phyloP scores from a whole-genome alignment of 2,888 invertebrate genomes.

The Oligia latruncula region DNA sequence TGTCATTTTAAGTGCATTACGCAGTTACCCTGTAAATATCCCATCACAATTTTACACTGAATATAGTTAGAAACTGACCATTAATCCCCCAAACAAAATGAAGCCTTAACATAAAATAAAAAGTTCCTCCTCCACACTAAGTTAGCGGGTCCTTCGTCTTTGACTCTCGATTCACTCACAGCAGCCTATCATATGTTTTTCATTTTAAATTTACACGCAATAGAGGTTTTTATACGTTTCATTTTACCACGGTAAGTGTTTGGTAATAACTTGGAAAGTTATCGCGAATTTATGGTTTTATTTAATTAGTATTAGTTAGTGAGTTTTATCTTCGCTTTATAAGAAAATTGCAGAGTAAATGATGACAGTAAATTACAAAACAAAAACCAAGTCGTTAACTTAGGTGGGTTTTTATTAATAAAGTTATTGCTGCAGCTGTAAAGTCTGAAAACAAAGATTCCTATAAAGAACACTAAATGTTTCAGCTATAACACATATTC shows the following conservation, averaged over 20 bases:
- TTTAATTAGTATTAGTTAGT: constrained; percentile 38
- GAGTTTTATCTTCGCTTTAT: neutral
- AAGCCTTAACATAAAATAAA: neutral
- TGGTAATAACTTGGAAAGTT: constrained; percentile 46
- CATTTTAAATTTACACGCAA: constrained; percentile 72
- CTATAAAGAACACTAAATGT: neutral
- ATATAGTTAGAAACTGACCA: neutral
- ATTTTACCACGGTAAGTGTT: constrained; percentile 48
- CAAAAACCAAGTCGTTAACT: neutral
- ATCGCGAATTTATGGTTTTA: constrained; percentile 56
- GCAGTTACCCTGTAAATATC: neutral
- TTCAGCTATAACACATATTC: neutral
- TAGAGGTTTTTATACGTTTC: constrained; percentile 67
- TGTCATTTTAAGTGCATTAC: neutral
- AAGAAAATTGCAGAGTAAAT: neutral
- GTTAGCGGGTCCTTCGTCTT: constrained; percentile 30
- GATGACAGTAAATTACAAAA: neutral
- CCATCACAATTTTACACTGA: neutral
- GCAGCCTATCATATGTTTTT: constrained; percentile 74
- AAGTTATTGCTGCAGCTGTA: neutral
- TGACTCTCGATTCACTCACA: constrained; percentile 48
- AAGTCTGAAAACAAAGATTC: neutral
- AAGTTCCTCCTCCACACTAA: constrained; percentile 58
- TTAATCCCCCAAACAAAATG: neutral
- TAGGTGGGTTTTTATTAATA: neutral